A percentile compares a stretch with the other conserved stretches of the same genome.
Conservation (phyloP, 53 echinoderm and acorn worm species). For the Zoroaster sp. region DNA sequence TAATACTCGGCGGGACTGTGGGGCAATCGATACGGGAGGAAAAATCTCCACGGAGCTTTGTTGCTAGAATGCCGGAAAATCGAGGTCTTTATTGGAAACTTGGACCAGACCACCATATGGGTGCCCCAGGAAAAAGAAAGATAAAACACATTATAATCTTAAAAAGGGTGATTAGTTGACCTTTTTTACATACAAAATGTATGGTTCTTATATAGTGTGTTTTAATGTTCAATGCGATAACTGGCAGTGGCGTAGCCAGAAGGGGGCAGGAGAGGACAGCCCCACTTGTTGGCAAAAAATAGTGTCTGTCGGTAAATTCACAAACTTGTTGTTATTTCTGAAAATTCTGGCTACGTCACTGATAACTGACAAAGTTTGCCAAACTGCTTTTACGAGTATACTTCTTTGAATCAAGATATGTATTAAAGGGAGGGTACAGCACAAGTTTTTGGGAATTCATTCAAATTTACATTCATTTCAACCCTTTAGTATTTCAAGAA, state of each 20-base stretch:
- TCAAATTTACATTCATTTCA: no score
- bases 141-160: neutral
- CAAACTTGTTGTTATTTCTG: no score
- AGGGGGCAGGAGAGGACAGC: neutral
- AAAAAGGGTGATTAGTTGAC: neutral
- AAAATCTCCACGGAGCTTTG: neutral
- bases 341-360: no score
- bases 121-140: neutral
- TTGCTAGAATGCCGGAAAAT: neutral
- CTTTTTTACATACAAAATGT: neutral
- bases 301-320: neutral
- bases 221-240: neutral
- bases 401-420: no score
- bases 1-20: neutral
- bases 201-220: neutral
- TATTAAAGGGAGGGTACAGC: no score
- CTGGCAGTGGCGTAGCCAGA: neutral
- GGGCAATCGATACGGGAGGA: neutral
- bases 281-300: neutral
- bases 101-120: neutral
- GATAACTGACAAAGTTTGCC: no score
- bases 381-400: no score
- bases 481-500: no score
- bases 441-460: no score
- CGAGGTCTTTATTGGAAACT: neutral